Conservation (phyloP, 1,140 invertebrate species). For the Drosophila kikkawai region DNA sequence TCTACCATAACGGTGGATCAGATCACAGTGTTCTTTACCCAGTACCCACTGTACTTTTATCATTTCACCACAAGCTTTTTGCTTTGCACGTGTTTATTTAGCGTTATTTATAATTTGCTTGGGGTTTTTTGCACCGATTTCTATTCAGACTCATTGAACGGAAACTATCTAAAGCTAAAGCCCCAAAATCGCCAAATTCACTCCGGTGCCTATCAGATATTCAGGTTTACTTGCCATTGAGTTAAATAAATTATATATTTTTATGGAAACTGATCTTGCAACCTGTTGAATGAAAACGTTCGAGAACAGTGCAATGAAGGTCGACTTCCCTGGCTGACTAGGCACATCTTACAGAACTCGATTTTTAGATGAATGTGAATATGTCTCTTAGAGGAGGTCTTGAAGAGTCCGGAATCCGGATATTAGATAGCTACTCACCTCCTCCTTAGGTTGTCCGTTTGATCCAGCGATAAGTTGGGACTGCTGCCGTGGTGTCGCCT, state of each 20-base stretch:
- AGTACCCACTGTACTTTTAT: constrained; percentile 25
- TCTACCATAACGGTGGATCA: not conserved
- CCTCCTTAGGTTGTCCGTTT: constrained; percentile 79
- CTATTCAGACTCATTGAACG: constrained; percentile 14
- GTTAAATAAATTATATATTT: not conserved
- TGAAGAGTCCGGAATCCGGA: not conserved
- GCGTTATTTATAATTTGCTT: constrained; percentile 14
- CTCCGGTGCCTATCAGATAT: not conserved
- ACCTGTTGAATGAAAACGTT: not conserved
- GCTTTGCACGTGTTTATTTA: constrained; percentile 56
- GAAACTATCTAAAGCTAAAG: not conserved
- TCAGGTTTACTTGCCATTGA: not conserved
- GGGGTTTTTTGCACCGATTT: constrained; percentile 19
- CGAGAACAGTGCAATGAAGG: constrained; percentile 22
- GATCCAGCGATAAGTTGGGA: constrained; percentile 76
- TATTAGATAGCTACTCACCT: constrained; percentile 54
- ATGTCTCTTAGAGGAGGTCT: not conserved
- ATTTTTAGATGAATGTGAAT: not conserved
- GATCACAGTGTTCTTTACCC: not conserved
- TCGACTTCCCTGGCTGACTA: constrained; percentile 23
- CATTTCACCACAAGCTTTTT: constrained; percentile 61
- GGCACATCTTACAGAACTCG: constrained; percentile 1
- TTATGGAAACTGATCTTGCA: constrained; percentile 12
- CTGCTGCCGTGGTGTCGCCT: constrained; percentile 80
- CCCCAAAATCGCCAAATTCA: not conserved